Percentiles rank a stretch among this genome's conserved stretches.
phyloP scores from a whole-genome alignment of 2,797 vertebrate species.

The Scyliorhinus canicula region DNA sequence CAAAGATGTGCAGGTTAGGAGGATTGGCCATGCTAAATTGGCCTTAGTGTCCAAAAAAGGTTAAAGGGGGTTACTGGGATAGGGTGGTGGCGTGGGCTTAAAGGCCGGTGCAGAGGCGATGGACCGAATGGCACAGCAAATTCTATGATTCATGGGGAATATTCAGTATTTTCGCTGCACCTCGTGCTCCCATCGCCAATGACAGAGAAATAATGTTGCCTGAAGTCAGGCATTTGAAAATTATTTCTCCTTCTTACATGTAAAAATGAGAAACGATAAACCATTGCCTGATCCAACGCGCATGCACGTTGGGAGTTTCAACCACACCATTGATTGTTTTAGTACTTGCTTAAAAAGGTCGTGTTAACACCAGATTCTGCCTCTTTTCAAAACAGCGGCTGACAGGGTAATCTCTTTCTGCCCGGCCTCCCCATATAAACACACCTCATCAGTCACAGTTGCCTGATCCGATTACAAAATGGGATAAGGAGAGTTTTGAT shows the following conservation, averaged over 20 bases:
- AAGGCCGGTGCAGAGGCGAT: no score
- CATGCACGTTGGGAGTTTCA: neutral
- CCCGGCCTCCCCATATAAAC: neutral
- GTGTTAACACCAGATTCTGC: neutral
- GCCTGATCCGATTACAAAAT: neutral
- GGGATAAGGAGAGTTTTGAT: neutral
- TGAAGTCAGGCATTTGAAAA: neutral
- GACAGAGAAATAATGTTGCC: neutral
- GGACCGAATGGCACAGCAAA: no score
- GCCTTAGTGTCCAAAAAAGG: no score
- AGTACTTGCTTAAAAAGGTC: slow-evolving; percentile 1
- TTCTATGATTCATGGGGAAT: no score
- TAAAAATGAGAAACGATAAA: neutral
- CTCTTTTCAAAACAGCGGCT: slow-evolving; percentile 12
- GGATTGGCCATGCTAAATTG: no score
- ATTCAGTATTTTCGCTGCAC: neutral
- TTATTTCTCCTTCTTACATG: neutral
- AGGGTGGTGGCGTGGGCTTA: no score
- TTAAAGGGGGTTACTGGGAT: no score
- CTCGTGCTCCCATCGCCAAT: neutral
- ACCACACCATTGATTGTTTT: neutral
- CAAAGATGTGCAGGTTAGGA: no score
- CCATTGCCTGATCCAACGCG: neutral
- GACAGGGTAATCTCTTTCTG: neutral
- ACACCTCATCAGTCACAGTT: neutral